These are phyloP conservation scores for Polyploca ridens DNA, from an alignment of 2,888 invertebrate genomes.

Conservation along the genomic window DNA sequence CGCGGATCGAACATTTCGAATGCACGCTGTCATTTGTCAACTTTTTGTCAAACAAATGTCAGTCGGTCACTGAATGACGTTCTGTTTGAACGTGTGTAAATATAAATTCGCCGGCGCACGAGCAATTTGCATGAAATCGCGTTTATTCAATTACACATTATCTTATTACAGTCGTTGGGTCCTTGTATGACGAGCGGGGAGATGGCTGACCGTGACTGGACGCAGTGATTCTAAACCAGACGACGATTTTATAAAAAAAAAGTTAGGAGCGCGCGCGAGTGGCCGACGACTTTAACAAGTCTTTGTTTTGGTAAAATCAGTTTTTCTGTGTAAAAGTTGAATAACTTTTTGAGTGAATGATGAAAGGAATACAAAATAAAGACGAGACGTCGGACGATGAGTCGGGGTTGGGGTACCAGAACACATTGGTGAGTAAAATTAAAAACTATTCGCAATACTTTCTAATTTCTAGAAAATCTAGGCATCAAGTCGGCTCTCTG, in stretches of 20 bases:
- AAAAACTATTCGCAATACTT: slow-evolving; percentile 44
- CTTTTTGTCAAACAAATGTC: slow-evolving; percentile 52
- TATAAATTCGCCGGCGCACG: slow-evolving; percentile 52
- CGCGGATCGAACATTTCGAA: slow-evolving; percentile 51
- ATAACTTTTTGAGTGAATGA: slow-evolving; percentile 51
- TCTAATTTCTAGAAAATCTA: slow-evolving; percentile 64
- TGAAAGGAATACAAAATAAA: slow-evolving; percentile 67
- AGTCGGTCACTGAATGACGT: slow-evolving; percentile 73
- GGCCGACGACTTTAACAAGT: slow-evolving; percentile 35
- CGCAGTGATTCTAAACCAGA: slow-evolving; percentile 53
- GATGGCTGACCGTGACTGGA: slow-evolving; percentile 58
- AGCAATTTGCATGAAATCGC: slow-evolving; percentile 76
- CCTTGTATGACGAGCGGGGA: slow-evolving; percentile 55
- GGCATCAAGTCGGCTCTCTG: slow-evolving; percentile 27
- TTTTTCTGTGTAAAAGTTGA: slow-evolving; percentile 55
- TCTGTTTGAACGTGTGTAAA: slow-evolving; percentile 63
- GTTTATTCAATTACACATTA: slow-evolving; percentile 78
- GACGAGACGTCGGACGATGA: slow-evolving; percentile 84
- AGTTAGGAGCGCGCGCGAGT: slow-evolving; percentile 37
- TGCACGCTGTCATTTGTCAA: slow-evolving; percentile 62
- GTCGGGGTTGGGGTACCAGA: slow-evolving; percentile 88
- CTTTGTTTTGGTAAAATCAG: slow-evolving; percentile 62
- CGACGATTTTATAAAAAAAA: slow-evolving; percentile 51
- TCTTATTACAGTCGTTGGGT: slow-evolving; percentile 61
- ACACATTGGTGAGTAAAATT: slow-evolving; percentile 86